phyloP scores from a whole-genome alignment of 2,113 vertebrate species.

The Cyphomyrus plagiostoma region DNA sequence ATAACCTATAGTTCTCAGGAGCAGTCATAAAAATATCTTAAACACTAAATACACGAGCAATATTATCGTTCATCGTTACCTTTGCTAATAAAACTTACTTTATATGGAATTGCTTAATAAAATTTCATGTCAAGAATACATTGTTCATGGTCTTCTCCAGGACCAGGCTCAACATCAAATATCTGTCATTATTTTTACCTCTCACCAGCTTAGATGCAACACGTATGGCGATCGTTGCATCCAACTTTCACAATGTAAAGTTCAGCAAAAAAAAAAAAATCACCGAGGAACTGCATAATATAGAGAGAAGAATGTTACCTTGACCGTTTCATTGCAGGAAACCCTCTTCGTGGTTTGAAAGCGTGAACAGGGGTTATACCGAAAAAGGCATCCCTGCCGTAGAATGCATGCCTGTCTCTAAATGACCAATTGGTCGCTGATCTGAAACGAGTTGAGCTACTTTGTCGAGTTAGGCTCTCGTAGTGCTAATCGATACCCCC shows the following conservation, averaged over 20 bases:
- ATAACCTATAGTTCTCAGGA: not conserved
- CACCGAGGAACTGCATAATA: not conserved
- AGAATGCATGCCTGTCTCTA: no score
- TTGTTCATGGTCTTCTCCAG: not conserved
- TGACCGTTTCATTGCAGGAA: not conserved
- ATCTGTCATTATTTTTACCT: not conserved
- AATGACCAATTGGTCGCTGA: no score
- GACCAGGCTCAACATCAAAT: not conserved
- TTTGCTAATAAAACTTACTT: not conserved
- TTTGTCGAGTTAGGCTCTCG: no score
- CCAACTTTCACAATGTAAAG: not conserved
- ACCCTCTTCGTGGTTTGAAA: not conserved
- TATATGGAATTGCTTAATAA: not conserved
- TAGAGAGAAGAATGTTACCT: not conserved
- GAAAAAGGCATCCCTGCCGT: no score
- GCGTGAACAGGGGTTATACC: not conserved
- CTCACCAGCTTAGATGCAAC: not conserved
- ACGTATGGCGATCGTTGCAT: not conserved
- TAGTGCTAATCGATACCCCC: no score
- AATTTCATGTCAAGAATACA: not conserved
- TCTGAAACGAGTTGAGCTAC: no score
- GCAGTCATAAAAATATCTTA: not conserved
- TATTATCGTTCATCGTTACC: not conserved
- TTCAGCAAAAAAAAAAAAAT: not conserved
- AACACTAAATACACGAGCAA: not conserved